phyloP scores from a whole-genome alignment of 2,113 vertebrate genomes.

The Equus quagga region DNA sequence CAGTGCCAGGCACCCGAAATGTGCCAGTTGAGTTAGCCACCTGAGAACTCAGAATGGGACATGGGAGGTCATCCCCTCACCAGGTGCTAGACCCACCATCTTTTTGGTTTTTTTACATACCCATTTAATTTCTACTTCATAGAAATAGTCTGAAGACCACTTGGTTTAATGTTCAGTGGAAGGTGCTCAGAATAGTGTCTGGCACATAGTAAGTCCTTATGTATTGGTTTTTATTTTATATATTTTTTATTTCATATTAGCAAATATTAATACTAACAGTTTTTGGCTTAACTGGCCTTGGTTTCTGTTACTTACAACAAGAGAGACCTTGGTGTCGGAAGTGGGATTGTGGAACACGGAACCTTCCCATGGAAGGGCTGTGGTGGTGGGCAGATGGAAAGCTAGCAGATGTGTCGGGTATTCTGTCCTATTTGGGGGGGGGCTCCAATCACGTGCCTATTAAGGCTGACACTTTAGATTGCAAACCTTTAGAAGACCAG shows the following conservation, averaged over 20 bases:
- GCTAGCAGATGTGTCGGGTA: rapidly evolving
- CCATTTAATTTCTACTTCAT: rapidly evolving
- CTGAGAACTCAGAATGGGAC: rapidly evolving
- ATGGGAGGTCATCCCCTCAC: background rate
- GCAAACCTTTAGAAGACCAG: rapidly evolving
- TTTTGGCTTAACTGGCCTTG: background rate
- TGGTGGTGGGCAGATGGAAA: rapidly evolving
- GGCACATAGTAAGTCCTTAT: rapidly evolving
- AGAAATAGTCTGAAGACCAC: rapidly evolving
- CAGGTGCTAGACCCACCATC: background rate
- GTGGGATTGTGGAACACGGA: rapidly evolving
- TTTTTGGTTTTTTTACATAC: background rate
- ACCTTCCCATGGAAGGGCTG: background rate
- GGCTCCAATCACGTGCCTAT: rapidly evolving
- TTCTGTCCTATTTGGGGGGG: rapidly evolving
- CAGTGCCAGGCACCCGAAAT: rapidly evolving
- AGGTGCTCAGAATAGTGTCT: background rate
- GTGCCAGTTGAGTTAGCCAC: rapidly evolving
- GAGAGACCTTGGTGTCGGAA: background rate
- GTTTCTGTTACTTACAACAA: background rate
- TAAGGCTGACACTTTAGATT: rapidly evolving
- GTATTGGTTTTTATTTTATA: background rate
- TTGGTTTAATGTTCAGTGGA: rapidly evolving
- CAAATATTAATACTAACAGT: rapidly evolving
- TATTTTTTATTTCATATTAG: rapidly evolving